These are phyloP conservation scores for Phrynocephalus versicolor DNA, from an alignment of 2,113 vertebrate genomes.

Conservation along the genomic window DNA sequence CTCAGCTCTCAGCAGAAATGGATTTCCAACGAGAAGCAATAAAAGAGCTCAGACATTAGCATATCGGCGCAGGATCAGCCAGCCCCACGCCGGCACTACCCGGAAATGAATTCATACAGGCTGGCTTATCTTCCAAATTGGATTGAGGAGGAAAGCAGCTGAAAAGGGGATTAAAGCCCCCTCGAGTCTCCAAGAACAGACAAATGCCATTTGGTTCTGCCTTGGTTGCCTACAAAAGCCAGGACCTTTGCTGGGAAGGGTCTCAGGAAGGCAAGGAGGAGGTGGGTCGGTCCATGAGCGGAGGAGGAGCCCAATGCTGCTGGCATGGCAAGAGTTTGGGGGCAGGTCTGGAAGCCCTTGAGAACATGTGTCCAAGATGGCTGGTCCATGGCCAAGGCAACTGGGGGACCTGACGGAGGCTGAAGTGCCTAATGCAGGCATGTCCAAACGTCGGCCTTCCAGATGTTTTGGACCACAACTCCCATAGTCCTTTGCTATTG, in stretches of 20 bases:
- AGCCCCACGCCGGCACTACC: slow-evolving; percentile 13
- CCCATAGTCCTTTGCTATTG: no score
- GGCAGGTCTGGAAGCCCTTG: no score
- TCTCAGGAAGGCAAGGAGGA: background rate
- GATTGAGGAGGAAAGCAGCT: slow-evolving; percentile 62
- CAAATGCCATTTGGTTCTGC: slow-evolving; percentile 50
- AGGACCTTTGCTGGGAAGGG: slow-evolving; percentile 4
- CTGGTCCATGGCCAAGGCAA: no score
- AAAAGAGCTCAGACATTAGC: slow-evolving; percentile 14
- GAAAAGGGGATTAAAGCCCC: slow-evolving; percentile 59
- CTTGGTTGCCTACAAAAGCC: background rate
- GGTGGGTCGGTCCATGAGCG: background rate
- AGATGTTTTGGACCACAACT: no score
- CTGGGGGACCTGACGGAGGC: no score
- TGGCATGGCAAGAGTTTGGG: no score
- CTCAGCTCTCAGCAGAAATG: background rate
- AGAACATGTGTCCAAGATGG: no score
- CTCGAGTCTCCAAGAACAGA: slow-evolving; percentile 39
- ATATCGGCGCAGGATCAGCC: slow-evolving; percentile 21
- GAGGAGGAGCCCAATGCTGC: no score
- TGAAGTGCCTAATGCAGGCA: no score
- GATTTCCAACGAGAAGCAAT: slow-evolving; percentile 9
- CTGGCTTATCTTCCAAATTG: slow-evolving; percentile 50
- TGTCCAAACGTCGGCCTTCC: no score
- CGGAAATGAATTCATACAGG: slow-evolving; percentile 38